Conservation (phyloP, 2,888 invertebrate species). For the Disparrhopalites patrizii region DNA sequence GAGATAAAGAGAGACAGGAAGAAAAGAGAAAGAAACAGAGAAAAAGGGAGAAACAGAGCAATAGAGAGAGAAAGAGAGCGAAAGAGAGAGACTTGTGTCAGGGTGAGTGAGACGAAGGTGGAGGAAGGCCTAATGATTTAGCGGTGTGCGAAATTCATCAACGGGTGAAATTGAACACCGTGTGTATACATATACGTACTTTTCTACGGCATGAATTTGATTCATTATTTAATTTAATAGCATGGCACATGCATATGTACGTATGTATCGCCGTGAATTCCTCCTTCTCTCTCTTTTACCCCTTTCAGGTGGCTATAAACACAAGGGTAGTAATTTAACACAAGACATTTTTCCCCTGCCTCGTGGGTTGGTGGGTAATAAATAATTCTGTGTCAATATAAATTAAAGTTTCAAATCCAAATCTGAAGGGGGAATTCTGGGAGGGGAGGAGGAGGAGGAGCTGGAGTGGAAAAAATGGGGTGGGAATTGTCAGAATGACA, state of each 20-base stretch:
- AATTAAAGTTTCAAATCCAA: not conserved
- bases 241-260: not conserved
- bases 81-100: too few relatives aligned
- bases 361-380: not conserved
- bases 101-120: too few relatives aligned
- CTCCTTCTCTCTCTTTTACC: not conserved
- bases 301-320: not conserved
- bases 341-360: not conserved
- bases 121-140: not conserved
- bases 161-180: not conserved
- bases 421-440: too few relatives aligned
- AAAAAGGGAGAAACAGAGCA: not conserved
- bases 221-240: slow-evolving; percentile 8
- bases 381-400: slow-evolving; percentile 2
- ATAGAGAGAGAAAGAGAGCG: too few relatives aligned
- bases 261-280: not conserved
- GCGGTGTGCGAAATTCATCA: not conserved
- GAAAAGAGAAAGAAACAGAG: not conserved
- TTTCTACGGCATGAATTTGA: too few relatives aligned
- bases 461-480: not conserved
- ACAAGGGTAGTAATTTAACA: not conserved
- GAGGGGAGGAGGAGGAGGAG: too few relatives aligned
- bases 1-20: not conserved
- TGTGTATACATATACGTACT: too few relatives aligned
- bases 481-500: slow-evolving; percentile 4